phyloP scores from a whole-genome alignment of 2,797 vertebrate genomes.

The Platalea minor region DNA sequence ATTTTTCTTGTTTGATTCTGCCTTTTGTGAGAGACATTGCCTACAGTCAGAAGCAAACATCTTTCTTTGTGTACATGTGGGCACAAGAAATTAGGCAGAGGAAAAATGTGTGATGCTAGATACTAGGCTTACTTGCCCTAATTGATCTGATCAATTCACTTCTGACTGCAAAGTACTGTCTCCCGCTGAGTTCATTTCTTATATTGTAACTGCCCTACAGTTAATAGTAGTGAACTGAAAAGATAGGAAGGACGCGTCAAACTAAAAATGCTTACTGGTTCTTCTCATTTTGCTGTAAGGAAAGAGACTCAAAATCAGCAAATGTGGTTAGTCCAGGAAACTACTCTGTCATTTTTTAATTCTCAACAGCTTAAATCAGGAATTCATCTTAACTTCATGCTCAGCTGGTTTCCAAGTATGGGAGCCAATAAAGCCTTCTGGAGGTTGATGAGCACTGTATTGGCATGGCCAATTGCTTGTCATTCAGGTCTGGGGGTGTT shows the following conservation, averaged over 20 bases:
- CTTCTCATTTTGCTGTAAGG: not conserved
- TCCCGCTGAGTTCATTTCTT: not conserved
- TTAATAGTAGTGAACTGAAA: not conserved
- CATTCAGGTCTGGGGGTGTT: not conserved
- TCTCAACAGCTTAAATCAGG: constrained; percentile 6
- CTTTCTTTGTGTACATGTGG: not conserved
- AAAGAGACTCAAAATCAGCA: not conserved
- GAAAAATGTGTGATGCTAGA: not conserved
- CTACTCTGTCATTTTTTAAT: not conserved
- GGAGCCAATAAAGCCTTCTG: not conserved
- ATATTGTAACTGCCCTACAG: not conserved
- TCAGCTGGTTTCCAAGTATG: not conserved
- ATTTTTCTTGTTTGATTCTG: not conserved
- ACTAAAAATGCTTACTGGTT: not conserved
- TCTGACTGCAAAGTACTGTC: not conserved
- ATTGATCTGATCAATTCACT: not conserved
- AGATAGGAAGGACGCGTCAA: not conserved
- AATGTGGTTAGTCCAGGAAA: constrained; percentile 9
- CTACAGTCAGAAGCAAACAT: not conserved
- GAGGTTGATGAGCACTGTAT: not conserved
- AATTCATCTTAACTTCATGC: not conserved
- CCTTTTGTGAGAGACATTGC: not conserved
- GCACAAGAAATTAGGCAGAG: not conserved
- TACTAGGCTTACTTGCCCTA: not conserved
- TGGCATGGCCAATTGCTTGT: not conserved